These are phyloP conservation scores for Turnix velox DNA, from an alignment of 2,113 vertebrate genomes.

Conservation along the genomic window DNA sequence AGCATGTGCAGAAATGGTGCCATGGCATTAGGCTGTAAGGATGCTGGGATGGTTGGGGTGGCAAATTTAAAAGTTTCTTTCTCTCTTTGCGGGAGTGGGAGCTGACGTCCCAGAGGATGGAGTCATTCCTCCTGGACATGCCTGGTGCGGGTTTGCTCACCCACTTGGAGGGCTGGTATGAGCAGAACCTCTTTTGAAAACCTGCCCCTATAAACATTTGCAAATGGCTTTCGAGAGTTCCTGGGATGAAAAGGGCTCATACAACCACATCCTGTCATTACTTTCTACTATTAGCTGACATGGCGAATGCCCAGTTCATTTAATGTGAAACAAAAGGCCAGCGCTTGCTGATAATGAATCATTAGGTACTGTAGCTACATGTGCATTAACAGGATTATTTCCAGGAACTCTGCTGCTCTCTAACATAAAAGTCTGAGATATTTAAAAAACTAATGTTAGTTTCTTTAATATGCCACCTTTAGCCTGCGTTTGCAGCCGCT, in stretches of 20 bases:
- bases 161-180: neutral
- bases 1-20: neutral
- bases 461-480: neutral
- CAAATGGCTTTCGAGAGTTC: constrained; percentile 22
- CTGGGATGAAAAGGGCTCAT: neutral
- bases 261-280: constrained; percentile 28
- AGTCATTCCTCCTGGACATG: neutral
- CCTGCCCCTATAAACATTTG: constrained; percentile 16
- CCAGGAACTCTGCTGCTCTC: neutral
- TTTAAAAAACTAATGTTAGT: constrained; percentile 15
- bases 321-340: constrained; percentile 44
- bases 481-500: neutral
- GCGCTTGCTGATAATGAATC: constrained; percentile 10
- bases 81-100: neutral
- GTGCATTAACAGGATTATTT: neutral
- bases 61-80: neutral
- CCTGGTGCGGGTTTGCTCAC: accelerated
- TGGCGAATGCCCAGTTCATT: constrained; percentile 35
- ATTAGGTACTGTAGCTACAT: constrained; percentile 41
- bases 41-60: neutral
- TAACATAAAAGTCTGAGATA: neutral
- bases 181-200: neutral
- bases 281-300: constrained; percentile 23
- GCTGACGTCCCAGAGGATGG: accelerated
- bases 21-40: neutral